These are phyloP conservation scores for Achlya flavicornis DNA, from an alignment of 2,888 invertebrate genomes.

Conservation along the genomic window DNA sequence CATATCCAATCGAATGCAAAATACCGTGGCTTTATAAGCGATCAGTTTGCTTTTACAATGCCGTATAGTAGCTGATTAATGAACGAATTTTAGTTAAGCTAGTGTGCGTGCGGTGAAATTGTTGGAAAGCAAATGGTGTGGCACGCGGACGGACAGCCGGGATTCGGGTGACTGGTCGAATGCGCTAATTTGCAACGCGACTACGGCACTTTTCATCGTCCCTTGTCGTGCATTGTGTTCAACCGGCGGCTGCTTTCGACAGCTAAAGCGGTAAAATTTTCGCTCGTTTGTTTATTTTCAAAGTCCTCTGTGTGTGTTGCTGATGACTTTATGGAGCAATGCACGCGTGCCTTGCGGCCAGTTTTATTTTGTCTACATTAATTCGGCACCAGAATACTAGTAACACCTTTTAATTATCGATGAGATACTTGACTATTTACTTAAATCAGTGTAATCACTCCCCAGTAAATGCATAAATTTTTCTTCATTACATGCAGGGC, in stretches of 20 bases:
- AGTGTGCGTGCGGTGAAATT: conserved; percentile 45
- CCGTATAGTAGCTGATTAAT: conserved; percentile 46
- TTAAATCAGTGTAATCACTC: too few species aligned
- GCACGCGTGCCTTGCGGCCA: background rate
- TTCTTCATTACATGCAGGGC: too few species aligned
- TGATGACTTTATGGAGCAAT: conserved; percentile 32
- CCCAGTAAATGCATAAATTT: too few species aligned
- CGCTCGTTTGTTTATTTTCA: conserved; percentile 45
- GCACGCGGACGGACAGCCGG: conserved; percentile 56
- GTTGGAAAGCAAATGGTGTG: conserved; percentile 64
- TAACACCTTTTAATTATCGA: too few species aligned
- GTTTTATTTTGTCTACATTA: background rate
- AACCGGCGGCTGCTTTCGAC: conserved; percentile 51
- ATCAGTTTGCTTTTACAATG: conserved; percentile 42
- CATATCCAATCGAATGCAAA: conserved; percentile 23
- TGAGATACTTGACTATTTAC: too few species aligned
- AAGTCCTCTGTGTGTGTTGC: conserved; percentile 38
- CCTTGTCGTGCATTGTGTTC: conserved; percentile 45
- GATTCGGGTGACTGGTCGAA: conserved; percentile 61
- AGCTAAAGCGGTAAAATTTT: conserved; percentile 52
- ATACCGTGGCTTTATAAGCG: conserved; percentile 34
- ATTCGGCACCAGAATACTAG: too few species aligned
- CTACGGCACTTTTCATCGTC: conserved; percentile 60
- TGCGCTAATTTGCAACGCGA: conserved; percentile 69
- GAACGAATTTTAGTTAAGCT: conserved; percentile 44